Percentiles rank a stretch among this genome's conserved stretches.
Conservation (phyloP, 2,113 vertebrate species). For the Guaruba guarouba region DNA sequence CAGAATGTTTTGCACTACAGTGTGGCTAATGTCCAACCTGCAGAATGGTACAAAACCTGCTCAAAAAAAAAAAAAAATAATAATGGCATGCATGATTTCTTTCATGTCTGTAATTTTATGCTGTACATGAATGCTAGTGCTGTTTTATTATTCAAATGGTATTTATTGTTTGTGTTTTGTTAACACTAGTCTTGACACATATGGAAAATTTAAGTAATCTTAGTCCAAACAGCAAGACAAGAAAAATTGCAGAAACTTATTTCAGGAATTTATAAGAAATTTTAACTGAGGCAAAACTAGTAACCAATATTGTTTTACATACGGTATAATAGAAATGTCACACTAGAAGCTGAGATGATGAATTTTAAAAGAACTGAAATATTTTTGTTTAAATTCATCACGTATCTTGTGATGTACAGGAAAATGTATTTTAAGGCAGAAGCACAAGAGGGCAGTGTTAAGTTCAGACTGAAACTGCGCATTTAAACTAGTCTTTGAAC, state of each 20-base stretch:
- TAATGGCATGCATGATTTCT: not conserved
- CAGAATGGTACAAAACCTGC: not conserved
- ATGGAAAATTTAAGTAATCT: not conserved
- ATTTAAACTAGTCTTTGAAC: not conserved
- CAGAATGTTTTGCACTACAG: not conserved
- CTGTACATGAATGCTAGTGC: not conserved
- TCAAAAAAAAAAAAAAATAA: not conserved
- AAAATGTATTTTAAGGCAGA: not conserved
- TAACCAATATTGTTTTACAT: not conserved
- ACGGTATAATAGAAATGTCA: not conserved
- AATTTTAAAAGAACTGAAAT: not conserved
- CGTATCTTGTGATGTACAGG: not conserved
- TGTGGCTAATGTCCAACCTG: not conserved
- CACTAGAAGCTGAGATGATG: not conserved
- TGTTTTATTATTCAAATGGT: not conserved
- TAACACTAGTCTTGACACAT: not conserved
- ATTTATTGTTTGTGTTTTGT: not conserved
- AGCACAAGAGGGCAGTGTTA: slow-evolving; percentile 66
- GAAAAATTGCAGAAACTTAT: not conserved
- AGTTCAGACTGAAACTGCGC: slow-evolving; percentile 24
- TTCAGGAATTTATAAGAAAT: not conserved
- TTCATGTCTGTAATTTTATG: not conserved
- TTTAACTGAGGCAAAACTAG: not conserved
- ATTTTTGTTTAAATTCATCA: not conserved
- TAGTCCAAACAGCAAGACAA: not conserved